phyloP scores from a whole-genome alignment of 1,140 invertebrate genomes.

The Hycleus phaleratus region DNA sequence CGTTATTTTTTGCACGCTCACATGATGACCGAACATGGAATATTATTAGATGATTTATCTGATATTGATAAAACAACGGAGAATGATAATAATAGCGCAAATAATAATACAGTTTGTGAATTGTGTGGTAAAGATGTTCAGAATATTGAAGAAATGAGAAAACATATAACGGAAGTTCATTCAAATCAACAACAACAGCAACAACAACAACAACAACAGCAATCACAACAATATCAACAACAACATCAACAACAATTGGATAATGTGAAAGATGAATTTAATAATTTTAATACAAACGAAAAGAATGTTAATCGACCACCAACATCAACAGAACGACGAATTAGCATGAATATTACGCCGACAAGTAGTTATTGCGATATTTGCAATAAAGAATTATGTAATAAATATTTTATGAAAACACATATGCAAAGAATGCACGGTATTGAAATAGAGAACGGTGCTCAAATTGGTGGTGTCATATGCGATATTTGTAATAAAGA shows the following conservation, averaged over 20 bases:
- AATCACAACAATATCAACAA: slow-evolving; percentile 19
- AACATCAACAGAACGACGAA: slow-evolving; percentile 28
- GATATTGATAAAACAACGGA: slow-evolving; percentile 34
- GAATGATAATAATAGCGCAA: slow-evolving; percentile 34
- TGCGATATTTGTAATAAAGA: slow-evolving; percentile 98
- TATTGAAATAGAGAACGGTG: slow-evolving; percentile 87
- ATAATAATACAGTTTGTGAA: slow-evolving; percentile 42
- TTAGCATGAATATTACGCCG: slow-evolving; percentile 46
- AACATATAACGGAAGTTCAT: slow-evolving; percentile 52
- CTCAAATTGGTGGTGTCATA: slow-evolving; percentile 84
- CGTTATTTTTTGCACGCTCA: slow-evolving; percentile 51
- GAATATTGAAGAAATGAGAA: slow-evolving; percentile 47
- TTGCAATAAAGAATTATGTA: slow-evolving; percentile 98
- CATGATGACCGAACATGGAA: slow-evolving; percentile 52
- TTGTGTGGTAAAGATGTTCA: slow-evolving; percentile 52
- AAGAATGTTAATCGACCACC: slow-evolving; percentile 21
- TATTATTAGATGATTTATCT: slow-evolving; percentile 31
- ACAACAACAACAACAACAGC: slow-evolving; percentile 16
- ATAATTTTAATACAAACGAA: slow-evolving; percentile 16
- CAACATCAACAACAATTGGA: slow-evolving; percentile 18
- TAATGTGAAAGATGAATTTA: slow-evolving; percentile 25
- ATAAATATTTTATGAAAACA: slow-evolving; percentile 99
- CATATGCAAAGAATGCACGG: slow-evolving; percentile 99
- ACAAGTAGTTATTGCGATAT: slow-evolving; percentile 94
- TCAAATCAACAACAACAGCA: slow-evolving; percentile 26